These are phyloP conservation scores for Threskiornis aethiopicus DNA, from an alignment of 2,797 vertebrate genomes.

Conservation along the genomic window DNA sequence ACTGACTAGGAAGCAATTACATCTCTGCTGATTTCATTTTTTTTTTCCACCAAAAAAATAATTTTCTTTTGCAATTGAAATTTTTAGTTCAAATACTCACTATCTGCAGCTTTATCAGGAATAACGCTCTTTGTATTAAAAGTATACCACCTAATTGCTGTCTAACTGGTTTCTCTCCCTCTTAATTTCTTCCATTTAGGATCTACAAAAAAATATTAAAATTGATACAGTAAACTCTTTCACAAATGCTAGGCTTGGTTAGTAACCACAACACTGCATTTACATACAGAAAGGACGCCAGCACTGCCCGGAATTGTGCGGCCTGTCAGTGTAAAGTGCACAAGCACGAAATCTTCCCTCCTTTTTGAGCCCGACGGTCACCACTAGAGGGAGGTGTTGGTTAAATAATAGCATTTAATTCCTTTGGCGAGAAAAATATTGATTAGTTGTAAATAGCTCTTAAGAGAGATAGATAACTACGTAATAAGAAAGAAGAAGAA, in stretches of 20 bases:
- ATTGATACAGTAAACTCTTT: background rate
- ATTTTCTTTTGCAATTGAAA: background rate
- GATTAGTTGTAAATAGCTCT: background rate
- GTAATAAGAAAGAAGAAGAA: background rate
- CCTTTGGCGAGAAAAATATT: background rate
- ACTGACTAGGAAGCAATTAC: background rate
- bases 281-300: background rate
- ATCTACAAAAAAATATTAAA: background rate
- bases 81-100: background rate
- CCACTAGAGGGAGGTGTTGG: conserved; percentile 42
- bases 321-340: fast-evolving
- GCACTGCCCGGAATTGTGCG: fast-evolving
- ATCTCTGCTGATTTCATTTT: background rate
- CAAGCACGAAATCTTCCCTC: too few species aligned
- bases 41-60: background rate
- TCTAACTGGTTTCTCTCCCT: background rate
- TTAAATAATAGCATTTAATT: background rate
- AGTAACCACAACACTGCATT: background rate
- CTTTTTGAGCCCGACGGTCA: fast-evolving
- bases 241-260: background rate
- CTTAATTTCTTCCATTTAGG: background rate
- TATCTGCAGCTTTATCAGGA: background rate
- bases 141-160: background rate
- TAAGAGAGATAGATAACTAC: background rate
- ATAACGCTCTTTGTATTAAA: background rate